Percentiles rank a stretch among this genome's conserved stretches.
These are phyloP conservation scores for Leptatherina wallacei DNA, from an alignment of 2,797 vertebrate genomes.

Conservation along the genomic window DNA sequence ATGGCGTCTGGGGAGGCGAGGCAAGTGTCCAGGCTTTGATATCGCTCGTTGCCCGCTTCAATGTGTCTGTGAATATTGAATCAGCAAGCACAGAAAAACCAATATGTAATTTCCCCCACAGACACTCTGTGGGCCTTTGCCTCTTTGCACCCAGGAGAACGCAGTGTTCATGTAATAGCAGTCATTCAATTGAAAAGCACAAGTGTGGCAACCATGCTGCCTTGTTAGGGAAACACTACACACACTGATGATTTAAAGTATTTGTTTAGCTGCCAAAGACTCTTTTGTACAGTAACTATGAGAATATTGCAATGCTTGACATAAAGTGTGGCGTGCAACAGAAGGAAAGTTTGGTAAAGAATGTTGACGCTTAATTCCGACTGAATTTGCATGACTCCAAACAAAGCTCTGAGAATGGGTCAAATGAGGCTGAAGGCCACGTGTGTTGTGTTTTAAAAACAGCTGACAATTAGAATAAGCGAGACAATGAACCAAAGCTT, in stretches of 20 bases:
- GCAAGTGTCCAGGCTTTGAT: constrained; percentile 63
- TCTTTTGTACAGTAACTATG: constrained; percentile 19
- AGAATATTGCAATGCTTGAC: constrained; percentile 16
- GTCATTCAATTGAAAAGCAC: constrained; percentile 56
- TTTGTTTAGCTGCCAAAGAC: constrained; percentile 18
- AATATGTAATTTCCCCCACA: constrained; percentile 68
- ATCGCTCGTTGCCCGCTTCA: constrained; percentile 54
- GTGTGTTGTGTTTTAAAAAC: constrained; percentile 27
- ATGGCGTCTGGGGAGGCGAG: constrained; percentile 38
- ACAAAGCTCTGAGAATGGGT: constrained; percentile 19
- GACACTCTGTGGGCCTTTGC: constrained; percentile 43
- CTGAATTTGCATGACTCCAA: constrained; percentile 8
- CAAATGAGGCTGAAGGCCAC: constrained; percentile 12
- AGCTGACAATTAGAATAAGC: constrained; percentile 6
- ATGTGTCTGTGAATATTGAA: constrained; percentile 74
- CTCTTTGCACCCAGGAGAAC: constrained; percentile 58
- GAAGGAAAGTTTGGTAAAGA: constrained; percentile 3
- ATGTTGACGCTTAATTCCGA: constrained; percentile 9
- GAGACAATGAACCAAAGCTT: constrained; percentile 26
- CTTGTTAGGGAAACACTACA: constrained; percentile 24
- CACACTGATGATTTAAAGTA: constrained; percentile 23
- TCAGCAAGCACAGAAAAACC: constrained; percentile 68
- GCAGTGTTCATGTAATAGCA: constrained; percentile 41
- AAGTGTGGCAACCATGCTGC: constrained; percentile 44
- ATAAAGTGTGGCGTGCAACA: constrained; percentile 11